Evolutionary conservation across 2,113 vertebrate genomes (phyloP).

Genomic region (Hippolais icterina): DNA sequence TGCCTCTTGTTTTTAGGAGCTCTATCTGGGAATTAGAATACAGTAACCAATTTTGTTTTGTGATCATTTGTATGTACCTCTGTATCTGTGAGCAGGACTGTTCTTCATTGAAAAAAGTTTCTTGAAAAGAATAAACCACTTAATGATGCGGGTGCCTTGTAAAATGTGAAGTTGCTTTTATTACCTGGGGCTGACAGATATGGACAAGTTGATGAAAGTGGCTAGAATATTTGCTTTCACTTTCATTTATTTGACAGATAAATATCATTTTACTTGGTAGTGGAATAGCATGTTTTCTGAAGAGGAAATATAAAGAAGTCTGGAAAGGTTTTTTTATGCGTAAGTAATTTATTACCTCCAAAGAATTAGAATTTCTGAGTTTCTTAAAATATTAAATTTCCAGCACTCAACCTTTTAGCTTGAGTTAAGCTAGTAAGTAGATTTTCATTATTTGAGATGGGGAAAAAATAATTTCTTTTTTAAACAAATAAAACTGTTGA

Average conservation of each 20-base stretch:
- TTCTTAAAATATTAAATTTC: not conserved
- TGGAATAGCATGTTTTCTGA: not conserved
- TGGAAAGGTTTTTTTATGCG: not conserved
- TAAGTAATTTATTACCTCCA: not conserved
- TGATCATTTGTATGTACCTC: not conserved
- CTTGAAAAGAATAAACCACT: not conserved
- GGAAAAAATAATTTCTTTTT: not conserved
- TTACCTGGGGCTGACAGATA: not conserved
- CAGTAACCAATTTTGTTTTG: not conserved
- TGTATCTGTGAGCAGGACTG: not conserved
- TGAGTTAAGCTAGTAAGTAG: not conserved
- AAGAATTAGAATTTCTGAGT: not conserved
- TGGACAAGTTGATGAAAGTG: slow-evolving; percentile 12
- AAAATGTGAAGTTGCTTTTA: not conserved
- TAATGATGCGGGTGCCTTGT: not conserved
- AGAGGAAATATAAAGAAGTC: not conserved
- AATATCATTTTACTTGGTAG: not conserved
- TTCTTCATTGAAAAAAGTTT: not conserved
- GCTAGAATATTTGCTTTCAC: not conserved
- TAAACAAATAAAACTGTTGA: not conserved
- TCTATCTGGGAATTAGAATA: not conserved
- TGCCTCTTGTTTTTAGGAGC: not conserved
- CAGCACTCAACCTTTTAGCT: not conserved
- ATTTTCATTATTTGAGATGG: not conserved
- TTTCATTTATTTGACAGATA: slow-evolving; percentile 17